Evolutionary conservation across 1,140 invertebrate species (phyloP), one percentile per base, ranked within the genome.

Genomic region (Caenorhabditis remanei): DNA sequence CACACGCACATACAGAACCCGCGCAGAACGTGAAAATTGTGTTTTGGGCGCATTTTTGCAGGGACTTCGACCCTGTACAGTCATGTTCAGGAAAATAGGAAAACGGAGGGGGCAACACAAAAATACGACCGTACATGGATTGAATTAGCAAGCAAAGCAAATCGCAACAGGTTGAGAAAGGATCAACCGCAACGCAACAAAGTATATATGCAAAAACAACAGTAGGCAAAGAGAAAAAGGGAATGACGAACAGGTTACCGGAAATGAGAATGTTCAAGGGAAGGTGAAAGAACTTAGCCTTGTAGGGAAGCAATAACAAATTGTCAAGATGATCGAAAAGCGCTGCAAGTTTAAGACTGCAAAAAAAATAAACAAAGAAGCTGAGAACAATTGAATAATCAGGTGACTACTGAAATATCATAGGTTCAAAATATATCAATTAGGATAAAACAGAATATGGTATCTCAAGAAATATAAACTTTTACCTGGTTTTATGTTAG

Each of bases 231-330:
- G 61, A 63, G 24, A 32, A 32, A 32, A 2, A 32, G 0, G 14
- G 50, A 53, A 53, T 9, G 50, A 65, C 21, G 65, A 71, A 71
- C 65, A 71, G 65, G 65, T 71, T 46, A 71, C 71, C 71, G 71
- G 71, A 53, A 79, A 50, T 79, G 46, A n/a, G 19, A 79, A 79
- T 50, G 46, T 53, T 79, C n/a, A 40, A 46, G 71, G 9, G 40
- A 40, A 19, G 14, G 24, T 14, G 19, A 46, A 21, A 79, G 53
- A 50, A 50, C 40, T 32, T 71, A 14, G 21, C 46, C 46, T 79
- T 79, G 46, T 50, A 24, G 4, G 46, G 46, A 46, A 50, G n/a
- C 6, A 50, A 79, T 24, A 79, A 79, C 40, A 79, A 14, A 50
- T 50, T 50, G 46, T n/a, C 2, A 24, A 79, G 16, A 50, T 11